Percentiles rank a stretch among this genome's conserved stretches.
Evolutionary conservation across 2,888 invertebrate species (phyloP).

Genomic region (Colletes collaris): DNA sequence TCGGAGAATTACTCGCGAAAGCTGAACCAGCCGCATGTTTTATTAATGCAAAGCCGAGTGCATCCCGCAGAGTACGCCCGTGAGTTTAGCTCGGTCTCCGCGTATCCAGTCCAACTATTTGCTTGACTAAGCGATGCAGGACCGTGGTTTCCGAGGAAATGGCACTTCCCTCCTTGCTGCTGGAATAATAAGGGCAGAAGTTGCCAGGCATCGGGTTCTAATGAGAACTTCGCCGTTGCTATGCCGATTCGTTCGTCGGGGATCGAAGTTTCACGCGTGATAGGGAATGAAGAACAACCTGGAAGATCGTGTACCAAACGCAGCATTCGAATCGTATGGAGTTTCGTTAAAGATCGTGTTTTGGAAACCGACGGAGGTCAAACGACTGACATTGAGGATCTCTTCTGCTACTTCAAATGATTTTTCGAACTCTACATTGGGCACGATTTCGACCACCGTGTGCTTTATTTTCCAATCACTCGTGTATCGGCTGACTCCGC

Average conservation of each 20-base stretch:
- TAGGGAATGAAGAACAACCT: too few species aligned
- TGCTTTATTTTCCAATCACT: too few species aligned
- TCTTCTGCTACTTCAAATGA: too few species aligned
- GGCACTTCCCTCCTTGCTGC: conserved; percentile 13
- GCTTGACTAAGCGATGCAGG: conserved; percentile 56
- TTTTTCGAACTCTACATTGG: too few species aligned
- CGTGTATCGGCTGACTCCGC: too few species aligned
- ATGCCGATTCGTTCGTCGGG: neutral
- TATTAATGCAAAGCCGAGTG: conserved; percentile 66
- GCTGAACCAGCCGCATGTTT: conserved; percentile 60
- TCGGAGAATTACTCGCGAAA: conserved; percentile 41
- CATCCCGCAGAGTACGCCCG: conserved; percentile 57
- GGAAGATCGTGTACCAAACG: too few species aligned
- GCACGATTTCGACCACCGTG: too few species aligned
- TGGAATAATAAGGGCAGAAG: conserved; percentile 13
- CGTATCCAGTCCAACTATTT: conserved; percentile 52
- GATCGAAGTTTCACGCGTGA: neutral
- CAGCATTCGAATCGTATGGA: too few species aligned
- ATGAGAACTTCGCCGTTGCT: neutral
- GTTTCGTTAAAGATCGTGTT: too few species aligned
- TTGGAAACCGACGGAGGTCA: too few species aligned
- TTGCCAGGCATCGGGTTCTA: neutral
- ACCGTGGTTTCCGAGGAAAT: conserved; percentile 7
- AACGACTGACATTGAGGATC: too few species aligned
- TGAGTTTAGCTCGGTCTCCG: conserved; percentile 45